Evolutionary conservation across 2,888 invertebrate genomes (phyloP), one percentile per base, ranked within the genome.

Genomic region (Pseudococcus viburni): DNA sequence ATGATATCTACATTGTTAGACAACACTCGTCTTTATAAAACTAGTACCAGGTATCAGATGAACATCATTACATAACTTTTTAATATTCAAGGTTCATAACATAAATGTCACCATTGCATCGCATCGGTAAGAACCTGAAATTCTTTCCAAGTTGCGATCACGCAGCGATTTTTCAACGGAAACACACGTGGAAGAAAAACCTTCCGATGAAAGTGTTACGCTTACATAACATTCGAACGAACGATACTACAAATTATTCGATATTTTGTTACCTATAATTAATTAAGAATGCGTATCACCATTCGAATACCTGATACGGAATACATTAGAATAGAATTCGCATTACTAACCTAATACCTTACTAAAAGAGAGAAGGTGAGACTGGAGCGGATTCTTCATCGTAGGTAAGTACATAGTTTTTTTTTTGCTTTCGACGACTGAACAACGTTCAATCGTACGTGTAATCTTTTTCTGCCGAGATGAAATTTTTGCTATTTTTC

Each of bases 181-280:
- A 73, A 33, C 42, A 83, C 42, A 46, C 46, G 22, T 83, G 46
- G 46, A 83, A 42, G 22, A 2, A 83, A 77, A 77, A 39, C 46
- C 12, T 19, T 73, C 5, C 80, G 80, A 83, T 19, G 39, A 83
- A 83, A 83, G 80, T 83, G 46, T 83, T 19, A 83, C 80, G 19
- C 11, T 83, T 83, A 83, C 22, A 46, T 22, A 83, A 83, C 46
- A 83, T 22, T 0, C 42, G 39, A 19, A 83, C 80, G 19, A 83
- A 46, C 80, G n/a, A 17, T 19, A 19, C 33, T 46, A 39, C 73
- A 39, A 73, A 19, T 42, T 19, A 83, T 39, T 33, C 80, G 46
- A 83, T 83, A 83, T 83, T 83, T 83, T 46, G 42, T 83, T 83
- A 83, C 80, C 80, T 83, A 83, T 83, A 83, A 83, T 83, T 83